Conservation (phyloP, 2,797 vertebrate species). For the Rhabdophis nuchalis region DNA sequence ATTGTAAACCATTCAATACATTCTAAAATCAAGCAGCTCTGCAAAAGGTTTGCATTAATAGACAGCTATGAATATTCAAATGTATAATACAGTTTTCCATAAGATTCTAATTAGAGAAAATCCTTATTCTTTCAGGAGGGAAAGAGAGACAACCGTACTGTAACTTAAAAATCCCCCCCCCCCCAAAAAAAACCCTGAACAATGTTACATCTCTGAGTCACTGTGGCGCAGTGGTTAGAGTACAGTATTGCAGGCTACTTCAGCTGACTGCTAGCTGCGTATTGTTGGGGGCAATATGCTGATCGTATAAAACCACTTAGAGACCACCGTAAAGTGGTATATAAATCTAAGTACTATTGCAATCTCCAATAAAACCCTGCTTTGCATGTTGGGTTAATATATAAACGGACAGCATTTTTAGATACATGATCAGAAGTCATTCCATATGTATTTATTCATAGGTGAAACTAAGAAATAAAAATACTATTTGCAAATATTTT, state of each 20-base stretch:
- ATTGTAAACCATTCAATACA: background rate
- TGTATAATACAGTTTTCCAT: background rate
- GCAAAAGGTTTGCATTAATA: background rate
- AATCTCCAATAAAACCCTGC: too few species aligned
- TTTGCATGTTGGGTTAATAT: background rate
- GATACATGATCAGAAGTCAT: background rate
- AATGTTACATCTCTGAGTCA: background rate
- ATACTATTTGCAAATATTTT: too few species aligned
- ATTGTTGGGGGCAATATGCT: too few species aligned
- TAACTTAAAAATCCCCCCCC: background rate
- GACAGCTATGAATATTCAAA: background rate
- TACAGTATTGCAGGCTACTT: too few species aligned
- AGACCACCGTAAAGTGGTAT: too few species aligned
- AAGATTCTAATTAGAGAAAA: background rate
- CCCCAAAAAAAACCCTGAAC: background rate
- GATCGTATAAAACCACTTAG: too few species aligned
- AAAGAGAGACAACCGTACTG: background rate
- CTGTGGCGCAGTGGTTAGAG: too few species aligned
- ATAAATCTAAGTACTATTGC: too few species aligned
- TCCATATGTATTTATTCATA: background rate
- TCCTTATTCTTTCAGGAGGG: background rate
- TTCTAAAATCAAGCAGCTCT: background rate
- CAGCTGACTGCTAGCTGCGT: too few species aligned
- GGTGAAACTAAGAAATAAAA: background rate
- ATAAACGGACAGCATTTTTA: background rate